Evolutionary conservation across 1,140 invertebrate genomes (phyloP), one percentile per base, ranked within the genome.

Genomic region (Stratiolaelaps scimitus): DNA sequence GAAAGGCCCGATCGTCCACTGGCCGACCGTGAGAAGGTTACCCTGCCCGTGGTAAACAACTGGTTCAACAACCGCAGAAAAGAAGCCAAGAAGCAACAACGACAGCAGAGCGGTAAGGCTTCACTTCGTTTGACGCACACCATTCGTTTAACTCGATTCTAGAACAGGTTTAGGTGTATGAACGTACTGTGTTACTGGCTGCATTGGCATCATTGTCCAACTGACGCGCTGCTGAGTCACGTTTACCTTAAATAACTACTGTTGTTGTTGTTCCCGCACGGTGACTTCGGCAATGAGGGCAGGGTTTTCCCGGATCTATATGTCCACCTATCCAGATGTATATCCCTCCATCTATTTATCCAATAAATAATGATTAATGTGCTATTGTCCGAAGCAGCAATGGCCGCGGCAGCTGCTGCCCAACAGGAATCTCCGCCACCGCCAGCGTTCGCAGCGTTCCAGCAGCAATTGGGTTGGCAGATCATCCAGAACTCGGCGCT

Each of bases 41-140:
- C 73, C 4, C 67, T 73, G 30, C 73, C 75, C 28, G 75, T 75
- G 34, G 72, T 78, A 17, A 73, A 74, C 7, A 76, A 77, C 69
- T 77, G 76, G 76, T 78, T 78, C 70, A 75, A 75, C 30, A 78
- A 78, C 67, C 71, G 75, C 20, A 69, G 76, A 46, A 78, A 78
- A 70, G 75, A 76, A 68, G 70, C 75, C 20, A 77, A 77, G 68
- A 75, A 73, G 67, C 68, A 72, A 66, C 66, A 72, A 40, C 56
- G 69, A 65, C 71, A 72, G 46, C 71, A 72, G 40, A 69, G 69
- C 68, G 70, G 70, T 70, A 28, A 46, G 40, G 4, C n/a, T n/a
- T n/a, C n/a, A n/a, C n/a, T n/a, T n/a, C n/a, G n/a, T n/a, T n/a
- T n/a, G n/a, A n/a, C n/a, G n/a, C n/a, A n/a, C n/a, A n/a, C n/a